These are phyloP conservation scores for Crioceris asparagi DNA, from an alignment of 2,888 invertebrate species.

Conservation along the genomic window DNA sequence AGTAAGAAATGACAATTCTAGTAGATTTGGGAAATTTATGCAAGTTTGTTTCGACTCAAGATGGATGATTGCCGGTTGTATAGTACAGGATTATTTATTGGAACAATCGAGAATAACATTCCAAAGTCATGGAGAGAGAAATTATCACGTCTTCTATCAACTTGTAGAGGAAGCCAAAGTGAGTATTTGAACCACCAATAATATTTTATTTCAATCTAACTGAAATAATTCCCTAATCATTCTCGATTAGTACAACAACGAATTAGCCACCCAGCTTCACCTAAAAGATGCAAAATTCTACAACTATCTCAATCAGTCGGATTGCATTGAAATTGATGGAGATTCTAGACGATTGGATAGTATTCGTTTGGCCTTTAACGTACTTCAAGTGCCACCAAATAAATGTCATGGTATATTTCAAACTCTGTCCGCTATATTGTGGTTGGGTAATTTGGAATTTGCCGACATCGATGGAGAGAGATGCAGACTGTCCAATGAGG, in stretches of 20 bases:
- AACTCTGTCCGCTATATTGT: conserved; percentile 77
- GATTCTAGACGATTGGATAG: conserved; percentile 69
- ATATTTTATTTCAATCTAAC: too few species aligned
- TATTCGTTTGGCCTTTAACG: conserved; percentile 78
- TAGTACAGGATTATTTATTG: conserved; percentile 80
- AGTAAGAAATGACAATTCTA: conserved; percentile 85
- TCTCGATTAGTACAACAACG: conserved; percentile 51
- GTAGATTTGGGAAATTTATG: conserved; percentile 91
- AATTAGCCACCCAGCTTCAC: conserved; percentile 62
- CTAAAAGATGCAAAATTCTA: conserved; percentile 66
- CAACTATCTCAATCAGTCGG: conserved; percentile 75
- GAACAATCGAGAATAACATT: conserved; percentile 87
- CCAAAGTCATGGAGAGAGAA: conserved; percentile 76
- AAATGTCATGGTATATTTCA: conserved; percentile 85
- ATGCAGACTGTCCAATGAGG: conserved; percentile 61
- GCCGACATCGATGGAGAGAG: conserved; percentile 82
- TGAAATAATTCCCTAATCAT: too few species aligned
- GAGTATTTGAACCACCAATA: too few species aligned
- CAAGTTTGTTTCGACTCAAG: conserved; percentile 84
- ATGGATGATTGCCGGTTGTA: conserved; percentile 84
- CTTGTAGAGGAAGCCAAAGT: conserved; percentile 77
- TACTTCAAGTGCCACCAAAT: conserved; percentile 72
- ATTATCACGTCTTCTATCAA: conserved; percentile 89
- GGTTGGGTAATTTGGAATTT: conserved; percentile 82
- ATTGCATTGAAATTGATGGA: conserved; percentile 57